phyloP scores from a whole-genome alignment of 2,797 vertebrate genomes.

The Echeneis naucrates region DNA sequence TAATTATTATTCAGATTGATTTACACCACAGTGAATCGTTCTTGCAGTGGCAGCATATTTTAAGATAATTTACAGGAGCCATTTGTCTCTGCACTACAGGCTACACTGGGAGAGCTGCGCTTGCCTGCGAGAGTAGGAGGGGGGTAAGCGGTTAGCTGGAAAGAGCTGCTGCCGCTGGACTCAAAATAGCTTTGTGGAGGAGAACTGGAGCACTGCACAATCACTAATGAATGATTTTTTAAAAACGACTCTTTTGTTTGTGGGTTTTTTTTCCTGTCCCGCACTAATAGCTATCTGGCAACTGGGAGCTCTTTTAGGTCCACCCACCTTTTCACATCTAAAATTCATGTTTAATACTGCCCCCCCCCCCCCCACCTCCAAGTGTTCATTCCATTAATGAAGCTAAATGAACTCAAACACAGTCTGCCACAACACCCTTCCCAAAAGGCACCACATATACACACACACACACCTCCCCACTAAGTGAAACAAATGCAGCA shows the following conservation, averaged over 20 bases:
- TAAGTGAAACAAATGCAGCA: constrained; percentile 47
- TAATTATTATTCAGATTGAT: constrained; percentile 46
- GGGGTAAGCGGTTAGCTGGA: constrained; percentile 45
- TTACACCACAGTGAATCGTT: constrained; percentile 48
- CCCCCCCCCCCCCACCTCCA: too few species aligned
- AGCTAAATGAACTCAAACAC: constrained; percentile 45
- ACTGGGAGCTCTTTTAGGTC: neutral
- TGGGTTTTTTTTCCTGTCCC: constrained; percentile 6
- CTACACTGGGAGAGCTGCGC: constrained; percentile 36
- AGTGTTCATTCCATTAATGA: constrained; percentile 28
- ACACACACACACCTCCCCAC: constrained; percentile 10
- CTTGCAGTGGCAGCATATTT: constrained; percentile 46
- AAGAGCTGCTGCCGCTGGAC: constrained; percentile 39
- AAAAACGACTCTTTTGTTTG: neutral
- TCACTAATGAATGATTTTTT: constrained; percentile 16
- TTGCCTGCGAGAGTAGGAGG: constrained; percentile 45
- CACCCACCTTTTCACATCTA: constrained; percentile 20
- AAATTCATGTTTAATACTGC: constrained; percentile 2
- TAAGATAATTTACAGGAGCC: constrained; percentile 56
- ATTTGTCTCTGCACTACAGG: constrained; percentile 56
- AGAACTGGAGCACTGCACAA: constrained; percentile 11
- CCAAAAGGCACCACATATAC: constrained; percentile 6
- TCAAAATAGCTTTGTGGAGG: constrained; percentile 29
- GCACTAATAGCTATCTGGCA: constrained; percentile 16
- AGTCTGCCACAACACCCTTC: constrained; percentile 15